A percentile compares a stretch with the other conserved stretches of the same genome.
phyloP scores from a whole-genome alignment of 1,140 invertebrate species.

The Vanessa atalanta region DNA sequence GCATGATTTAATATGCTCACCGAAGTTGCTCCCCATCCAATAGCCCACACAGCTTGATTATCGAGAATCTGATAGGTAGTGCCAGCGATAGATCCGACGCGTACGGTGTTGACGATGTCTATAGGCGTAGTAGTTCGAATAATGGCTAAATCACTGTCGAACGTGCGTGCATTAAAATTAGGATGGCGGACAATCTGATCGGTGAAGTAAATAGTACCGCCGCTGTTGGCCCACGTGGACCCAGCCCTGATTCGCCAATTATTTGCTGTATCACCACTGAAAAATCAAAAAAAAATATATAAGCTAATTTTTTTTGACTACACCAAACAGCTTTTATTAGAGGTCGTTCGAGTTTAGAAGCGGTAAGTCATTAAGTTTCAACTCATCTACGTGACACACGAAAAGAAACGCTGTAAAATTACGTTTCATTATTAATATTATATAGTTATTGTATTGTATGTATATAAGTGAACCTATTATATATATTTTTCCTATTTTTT shows the following conservation, averaged over 20 bases:
- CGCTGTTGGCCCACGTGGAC: slow-evolving; percentile 49
- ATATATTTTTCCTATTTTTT: no score
- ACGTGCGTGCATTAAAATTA: slow-evolving; percentile 79
- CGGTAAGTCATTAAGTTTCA: no score
- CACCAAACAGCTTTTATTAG: no score
- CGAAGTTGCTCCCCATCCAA: slow-evolving; percentile 55
- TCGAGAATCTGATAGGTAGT: slow-evolving; percentile 50
- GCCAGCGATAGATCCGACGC: slow-evolving; percentile 46
- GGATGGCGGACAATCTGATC: slow-evolving; percentile 74
- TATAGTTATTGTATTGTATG: no score
- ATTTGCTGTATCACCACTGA: slow-evolving; percentile 42
- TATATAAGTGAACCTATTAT: no score
- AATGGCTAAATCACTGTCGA: slow-evolving; percentile 85
- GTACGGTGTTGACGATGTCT: slow-evolving; percentile 42
- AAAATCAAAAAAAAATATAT: slow-evolving; percentile 1
- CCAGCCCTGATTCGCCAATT: slow-evolving; percentile 54
- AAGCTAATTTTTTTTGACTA: no score
- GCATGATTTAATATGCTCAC: slow-evolving; percentile 33
- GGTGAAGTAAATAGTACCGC: slow-evolving; percentile 43
- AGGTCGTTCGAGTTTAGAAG: no score
- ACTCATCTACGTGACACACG: no score
- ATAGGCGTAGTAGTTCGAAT: slow-evolving; percentile 81
- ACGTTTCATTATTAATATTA: no score
- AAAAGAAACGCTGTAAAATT: no score
- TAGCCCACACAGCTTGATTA: slow-evolving; percentile 49